phyloP scores from a whole-genome alignment of 35 echinoderm and acorn worm species.

The Patiria miniata region DNA sequence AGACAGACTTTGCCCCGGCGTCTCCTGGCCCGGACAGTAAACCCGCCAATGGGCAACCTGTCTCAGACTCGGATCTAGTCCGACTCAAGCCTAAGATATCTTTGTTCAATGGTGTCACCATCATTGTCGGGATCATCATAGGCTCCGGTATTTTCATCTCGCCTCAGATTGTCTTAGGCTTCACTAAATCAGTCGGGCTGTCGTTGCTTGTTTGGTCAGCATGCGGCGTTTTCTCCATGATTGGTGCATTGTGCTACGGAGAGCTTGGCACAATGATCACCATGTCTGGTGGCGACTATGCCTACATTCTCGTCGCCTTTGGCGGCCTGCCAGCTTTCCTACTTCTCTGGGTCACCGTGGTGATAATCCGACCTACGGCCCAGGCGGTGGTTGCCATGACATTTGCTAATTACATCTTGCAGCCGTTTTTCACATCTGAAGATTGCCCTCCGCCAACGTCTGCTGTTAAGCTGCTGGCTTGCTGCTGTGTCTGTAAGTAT shows the following conservation, averaged over 20 bases:
- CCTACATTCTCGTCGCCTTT: slow-evolving; percentile 84
- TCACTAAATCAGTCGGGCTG: slow-evolving; percentile 72
- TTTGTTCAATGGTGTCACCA: slow-evolving; percentile 91
- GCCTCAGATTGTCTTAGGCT: slow-evolving; percentile 69
- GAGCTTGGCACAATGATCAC: slow-evolving; percentile 96
- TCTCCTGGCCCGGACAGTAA: not conserved
- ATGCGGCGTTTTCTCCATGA: slow-evolving; percentile 92
- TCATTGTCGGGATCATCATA: slow-evolving; percentile 95
- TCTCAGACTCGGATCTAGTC: slow-evolving; percentile 52
- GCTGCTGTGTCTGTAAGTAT: slow-evolving; percentile 92
- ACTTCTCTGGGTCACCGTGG: slow-evolving; percentile 88
- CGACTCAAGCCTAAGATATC: slow-evolving; percentile 79
- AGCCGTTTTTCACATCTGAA: slow-evolving; percentile 68
- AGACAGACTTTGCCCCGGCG: not conserved
- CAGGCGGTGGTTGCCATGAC: slow-evolving; percentile 93
- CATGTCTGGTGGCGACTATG: slow-evolving; percentile 98
- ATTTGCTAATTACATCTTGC: slow-evolving; percentile 88
- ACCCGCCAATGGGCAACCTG: slow-evolving; percentile 10
- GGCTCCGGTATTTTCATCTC: slow-evolving; percentile 98
- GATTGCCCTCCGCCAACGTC: slow-evolving; percentile 37
- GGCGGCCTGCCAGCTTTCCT: slow-evolving; percentile 85
- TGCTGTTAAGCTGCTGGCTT: slow-evolving; percentile 79
- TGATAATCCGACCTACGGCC: slow-evolving; percentile 88
- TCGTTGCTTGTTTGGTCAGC: slow-evolving; percentile 75
- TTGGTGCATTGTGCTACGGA: slow-evolving; percentile 93